Base-by-base conservation (phyloP, 1,140 invertebrate genomes). In the Drosophila sp. region DNA sequence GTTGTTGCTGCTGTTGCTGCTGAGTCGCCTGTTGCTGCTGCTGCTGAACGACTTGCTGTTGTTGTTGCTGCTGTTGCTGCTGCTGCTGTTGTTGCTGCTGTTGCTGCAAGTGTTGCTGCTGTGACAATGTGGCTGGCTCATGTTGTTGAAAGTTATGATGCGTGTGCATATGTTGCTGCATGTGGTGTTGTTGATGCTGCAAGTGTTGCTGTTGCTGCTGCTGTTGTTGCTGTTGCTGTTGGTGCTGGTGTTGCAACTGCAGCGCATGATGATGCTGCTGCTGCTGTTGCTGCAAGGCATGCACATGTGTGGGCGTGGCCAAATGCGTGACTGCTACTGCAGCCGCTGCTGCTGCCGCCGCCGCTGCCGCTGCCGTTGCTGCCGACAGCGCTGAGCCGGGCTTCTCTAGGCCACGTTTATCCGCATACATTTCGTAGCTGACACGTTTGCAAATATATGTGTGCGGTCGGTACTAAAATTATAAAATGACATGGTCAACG, bases 331-430 rank as follows among this genome's bases (percentile, higher is more conserved):
- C 83, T 70, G 67, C 58, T 65, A 87, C 83, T 14, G 66, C 51
- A 29, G 64, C 64, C 16, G 65, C 72, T 9, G 72, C 46, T 8
- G 70, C 62, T 14, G 63, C 53, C 3, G 63, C 65, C 11, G 72
- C 46, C 8, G 66, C 54, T 27, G 56, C 54, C n/a, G 36, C 46
- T 4, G 21, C 21, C 4, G 21, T 4, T 18, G 56, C 46, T 13
- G 57, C 41, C 16, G 67, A 71, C 51, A 71, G 67, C 32, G 61
- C 9, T 11, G 67, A 50, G 36, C 54, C 40, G 8, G 67, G 67
- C 80, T 89, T 89, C 65, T 89, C 83, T 80, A 89, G 62, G 72
- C 79, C 80, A 80, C 76, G 83, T 89, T 89, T 89, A 73, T 89
- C 83, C 56, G 83, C 83, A 64, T 89, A 89, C 83, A 89, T 89